Conservation (phyloP, 2,113 vertebrate species). For the Pavo muticus region DNA sequence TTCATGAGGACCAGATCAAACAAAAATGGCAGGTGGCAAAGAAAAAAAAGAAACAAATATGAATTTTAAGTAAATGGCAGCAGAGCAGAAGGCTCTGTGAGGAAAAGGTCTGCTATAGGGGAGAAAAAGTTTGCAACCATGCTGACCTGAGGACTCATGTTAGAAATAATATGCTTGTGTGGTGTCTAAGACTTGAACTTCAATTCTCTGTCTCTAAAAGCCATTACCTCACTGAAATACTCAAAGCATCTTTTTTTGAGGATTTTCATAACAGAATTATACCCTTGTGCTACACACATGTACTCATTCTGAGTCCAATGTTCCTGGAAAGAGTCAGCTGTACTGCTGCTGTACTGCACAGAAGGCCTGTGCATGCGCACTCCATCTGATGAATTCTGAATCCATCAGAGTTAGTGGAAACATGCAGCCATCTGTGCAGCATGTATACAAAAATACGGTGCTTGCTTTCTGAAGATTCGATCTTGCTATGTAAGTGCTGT, state of each 20-base stretch:
- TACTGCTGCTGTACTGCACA: not conserved
- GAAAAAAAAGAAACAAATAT: not conserved
- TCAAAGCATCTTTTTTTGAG: not conserved
- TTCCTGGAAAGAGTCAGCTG: not conserved
- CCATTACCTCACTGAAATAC: not conserved
- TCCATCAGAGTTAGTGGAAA: not conserved
- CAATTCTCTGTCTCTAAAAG: not conserved
- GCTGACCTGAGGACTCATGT: not conserved
- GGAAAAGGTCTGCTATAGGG: not conserved
- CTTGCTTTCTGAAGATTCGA: not conserved
- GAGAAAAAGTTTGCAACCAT: not conserved
- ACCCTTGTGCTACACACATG: not conserved
- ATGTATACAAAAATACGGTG: fast-evolving
- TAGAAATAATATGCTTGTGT: not conserved
- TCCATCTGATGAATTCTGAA: not conserved
- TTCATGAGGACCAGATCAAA: not conserved
- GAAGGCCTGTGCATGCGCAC: not conserved
- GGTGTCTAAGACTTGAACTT: not conserved
- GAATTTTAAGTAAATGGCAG: not conserved
- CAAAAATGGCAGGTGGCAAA: not conserved
- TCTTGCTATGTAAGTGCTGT: not conserved
- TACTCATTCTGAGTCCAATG: fast-evolving
- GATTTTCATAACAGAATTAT: not conserved
- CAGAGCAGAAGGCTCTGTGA: not conserved
- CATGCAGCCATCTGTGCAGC: not conserved